phyloP scores from a whole-genome alignment of 1,140 invertebrate genomes.

The Lethocerus indicus region DNA sequence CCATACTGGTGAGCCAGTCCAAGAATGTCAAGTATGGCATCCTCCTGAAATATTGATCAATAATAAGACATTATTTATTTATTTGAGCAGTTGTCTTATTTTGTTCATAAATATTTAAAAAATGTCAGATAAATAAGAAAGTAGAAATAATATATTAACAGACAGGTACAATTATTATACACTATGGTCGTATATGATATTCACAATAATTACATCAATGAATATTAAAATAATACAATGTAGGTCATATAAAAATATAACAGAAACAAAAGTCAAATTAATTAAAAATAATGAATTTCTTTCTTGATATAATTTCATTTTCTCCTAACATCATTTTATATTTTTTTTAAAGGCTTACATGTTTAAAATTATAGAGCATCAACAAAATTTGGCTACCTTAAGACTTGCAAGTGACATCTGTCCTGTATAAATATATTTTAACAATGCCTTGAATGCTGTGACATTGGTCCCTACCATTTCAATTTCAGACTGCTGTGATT shows the following conservation, averaged over 20 bases:
- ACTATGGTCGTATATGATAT: neutral
- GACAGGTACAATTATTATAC: neutral
- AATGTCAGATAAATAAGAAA: neutral
- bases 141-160: neutral
- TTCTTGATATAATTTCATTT: too few relatives aligned
- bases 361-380: too few relatives aligned
- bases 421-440: slow-evolving; percentile 92
- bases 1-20: slow-evolving; percentile 89
- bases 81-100: too few relatives aligned
- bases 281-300: too few relatives aligned
- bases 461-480: slow-evolving; percentile 70
- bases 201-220: neutral
- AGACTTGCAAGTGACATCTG: slow-evolving; percentile 67
- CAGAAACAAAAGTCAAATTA: too few relatives aligned
- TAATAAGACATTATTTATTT: too few relatives aligned
- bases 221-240: neutral
- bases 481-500: slow-evolving; percentile 70
- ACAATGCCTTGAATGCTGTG: slow-evolving; percentile 71
- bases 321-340: too few relatives aligned
- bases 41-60: slow-evolving; percentile 48
- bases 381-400: too few relatives aligned
- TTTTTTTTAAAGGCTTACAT: too few relatives aligned
- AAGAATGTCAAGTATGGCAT: slow-evolving; percentile 70
- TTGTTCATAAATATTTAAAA: neutral
- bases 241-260: slow-evolving; percentile 13